Base-by-base conservation (phyloP, 2,113 vertebrate species). In the Hassar affinis region DNA sequence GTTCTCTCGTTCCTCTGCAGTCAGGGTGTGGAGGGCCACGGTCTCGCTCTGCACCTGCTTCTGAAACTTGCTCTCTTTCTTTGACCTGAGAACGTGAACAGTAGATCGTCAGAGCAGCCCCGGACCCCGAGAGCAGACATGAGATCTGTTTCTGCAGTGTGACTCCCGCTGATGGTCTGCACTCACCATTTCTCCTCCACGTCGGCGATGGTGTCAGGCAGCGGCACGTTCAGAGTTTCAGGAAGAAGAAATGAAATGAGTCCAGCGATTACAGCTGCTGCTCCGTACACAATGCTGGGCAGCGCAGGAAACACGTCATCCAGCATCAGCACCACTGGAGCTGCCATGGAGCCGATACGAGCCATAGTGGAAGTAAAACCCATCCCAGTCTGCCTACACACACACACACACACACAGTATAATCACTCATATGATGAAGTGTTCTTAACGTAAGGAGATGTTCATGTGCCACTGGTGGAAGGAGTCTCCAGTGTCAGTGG, bases 301-400 rank as follows among this genome's bases (percentile, higher is more conserved):
- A 97, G 20, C 30, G 92, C 86, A 25, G 93, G 93, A 75, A 95
- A 89, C 0, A 96, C 89, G 88, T 98, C 97, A 0, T 96, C 93
- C n/a, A 96, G 86, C 89, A 98, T 95, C 81, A 96, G 94, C 72
- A 96, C 95, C 12, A 96, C 91, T 0, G 97, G 97, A 0, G 97
- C 96, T 0, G 97, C 92, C 85, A 98, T 98, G 89, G 96, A 96
- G 1, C 97, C 97, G 0, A 95, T 85, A 0, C 97, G 92, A 0
- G 96, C 94, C 96, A 97, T 94, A 1, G 95, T 97, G 86, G 96
- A 97, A 68, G 94, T 93, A 1, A 98, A 93, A 1, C 97, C 97
- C 93, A 98, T 85, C 22, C 97, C 97, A 0, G 95, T 97, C 92
- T 98, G 97, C 91, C 97, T 98, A 56, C 38, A 59, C 52, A 57